Percentiles rank a stretch among this genome's conserved stretches.
These are phyloP conservation scores for Cerastis rubricosa DNA, from an alignment of 2,888 invertebrate species.

Conservation along the genomic window DNA sequence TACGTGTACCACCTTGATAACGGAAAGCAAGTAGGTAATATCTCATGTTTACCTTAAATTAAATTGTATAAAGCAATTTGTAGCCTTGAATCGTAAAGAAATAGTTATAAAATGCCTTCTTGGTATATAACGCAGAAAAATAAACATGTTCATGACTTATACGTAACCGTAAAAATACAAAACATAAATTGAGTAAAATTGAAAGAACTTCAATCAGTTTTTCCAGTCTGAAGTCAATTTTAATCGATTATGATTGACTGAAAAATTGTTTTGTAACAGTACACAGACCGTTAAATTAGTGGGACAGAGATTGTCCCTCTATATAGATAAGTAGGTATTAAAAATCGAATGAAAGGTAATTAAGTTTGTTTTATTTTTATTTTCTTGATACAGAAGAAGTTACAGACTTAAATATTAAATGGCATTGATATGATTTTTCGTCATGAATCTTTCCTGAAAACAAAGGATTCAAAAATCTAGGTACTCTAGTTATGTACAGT, in stretches of 20 bases:
- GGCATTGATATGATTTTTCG: not conserved
- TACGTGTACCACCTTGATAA: not conserved
- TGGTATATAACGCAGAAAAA: not conserved
- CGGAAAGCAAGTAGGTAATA: not conserved
- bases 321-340: not conserved
- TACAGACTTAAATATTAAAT: not conserved
- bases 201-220: constrained; percentile 4
- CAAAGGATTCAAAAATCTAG: no score
- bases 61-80: constrained; percentile 21
- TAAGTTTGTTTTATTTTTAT: not conserved
- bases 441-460: not conserved
- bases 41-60: constrained; percentile 28
- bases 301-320: constrained; percentile 23
- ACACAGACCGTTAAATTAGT: constrained; percentile 33
- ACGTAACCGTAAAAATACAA: not conserved
- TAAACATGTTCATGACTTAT: not conserved
- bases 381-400: not conserved
- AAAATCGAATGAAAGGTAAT: not conserved
- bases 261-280: constrained; percentile 36
- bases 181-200: not conserved
- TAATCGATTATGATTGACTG: constrained; percentile 35
- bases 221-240: constrained; percentile 12
- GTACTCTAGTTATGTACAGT: not conserved
- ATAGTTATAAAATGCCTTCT: not conserved
- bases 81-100: constrained; percentile 6